Base-by-base conservation (phyloP, 2,113 vertebrate species). In the Oxyruncus cristatus region DNA sequence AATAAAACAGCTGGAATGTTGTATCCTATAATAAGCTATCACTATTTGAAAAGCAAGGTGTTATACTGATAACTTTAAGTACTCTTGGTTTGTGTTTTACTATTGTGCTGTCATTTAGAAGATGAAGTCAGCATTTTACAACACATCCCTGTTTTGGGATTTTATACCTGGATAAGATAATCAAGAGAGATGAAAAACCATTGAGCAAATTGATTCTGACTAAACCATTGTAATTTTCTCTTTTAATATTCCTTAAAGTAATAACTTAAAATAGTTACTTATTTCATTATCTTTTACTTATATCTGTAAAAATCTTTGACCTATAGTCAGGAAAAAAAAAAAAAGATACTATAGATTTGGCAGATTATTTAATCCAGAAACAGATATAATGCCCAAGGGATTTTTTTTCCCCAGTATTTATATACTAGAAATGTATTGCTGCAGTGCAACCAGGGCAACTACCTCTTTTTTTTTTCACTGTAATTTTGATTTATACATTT, bases 1-100 rank as follows among this genome's bases (percentile, higher is more conserved):
- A 96, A 91, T 81, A 93, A 93, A 95, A 94, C 92, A 94, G 18
- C 26, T 44, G 50, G 71, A 93, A 96, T 88, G 47, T 59, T 80
- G 47, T 82, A 87, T 83, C 59, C 35, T 87, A 65, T 66, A 68
- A 44, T 67, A 77, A 88, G 37, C 52, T 77, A 86, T 50, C 62
- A 58, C 41, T 85, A n/a, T 44, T 46, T 85, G n/a, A 71, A 85
- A 84, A 67, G n/a, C 56, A n/a, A 70, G 16, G 20, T 67, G 6
- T 61, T 90, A 55, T 27, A 56, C 18, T 58, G 12, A 61, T 56
- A 86, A 35, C 26, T 17, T 21, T 42, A 35, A 49, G 20, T 67
- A 63, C 5, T 28, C 37, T 88, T 78, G 37, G 61, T 76, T 86
- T 88, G 26, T 42, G 19, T 83, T 37, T 59, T 47, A 74, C 3